Conservation (phyloP, 2,888 invertebrate genomes). For the Phyto melanocephala region DNA sequence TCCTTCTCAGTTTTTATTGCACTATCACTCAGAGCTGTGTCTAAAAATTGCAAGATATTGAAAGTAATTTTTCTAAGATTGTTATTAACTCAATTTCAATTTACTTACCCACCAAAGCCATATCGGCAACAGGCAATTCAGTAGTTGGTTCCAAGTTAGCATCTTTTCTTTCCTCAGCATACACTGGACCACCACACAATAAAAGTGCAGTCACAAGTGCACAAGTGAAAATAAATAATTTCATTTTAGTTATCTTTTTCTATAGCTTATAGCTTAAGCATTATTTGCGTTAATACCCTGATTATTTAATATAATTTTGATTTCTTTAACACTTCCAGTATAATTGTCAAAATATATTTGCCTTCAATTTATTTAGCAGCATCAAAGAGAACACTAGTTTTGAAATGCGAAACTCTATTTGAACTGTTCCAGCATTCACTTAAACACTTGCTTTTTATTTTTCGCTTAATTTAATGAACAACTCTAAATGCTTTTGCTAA, state of each 20-base stretch:
- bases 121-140: constrained; percentile 73
- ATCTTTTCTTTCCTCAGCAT: constrained; percentile 34
- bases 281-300: constrained; percentile 10
- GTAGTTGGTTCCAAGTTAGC: constrained; percentile 65
- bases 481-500: background rate
- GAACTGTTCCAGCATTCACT: constrained; percentile 74
- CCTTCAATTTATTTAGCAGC: too few relatives aligned
- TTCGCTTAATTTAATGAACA: constrained; percentile 60
- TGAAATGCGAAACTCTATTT: constrained; percentile 67
- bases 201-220: constrained; percentile 29
- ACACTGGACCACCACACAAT: background rate
- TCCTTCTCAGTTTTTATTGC: constrained; percentile 65
- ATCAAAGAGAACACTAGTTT: constrained; percentile 73
- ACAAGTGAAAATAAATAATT: constrained; percentile 47
- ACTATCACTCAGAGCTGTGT: background rate
- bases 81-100: background rate
- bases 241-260: constrained; percentile 37
- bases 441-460: constrained; percentile 76
- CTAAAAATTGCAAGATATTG: background rate
- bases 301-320: background rate
- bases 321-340: background rate
- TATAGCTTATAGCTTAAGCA: background rate
- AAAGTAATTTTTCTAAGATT: background rate
- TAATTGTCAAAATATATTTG: too few relatives aligned
- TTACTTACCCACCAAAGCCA: constrained; percentile 73